Evolutionary conservation across 2,888 invertebrate genomes (phyloP).

Genomic region (Prostheceraeus crozeri): DNA sequence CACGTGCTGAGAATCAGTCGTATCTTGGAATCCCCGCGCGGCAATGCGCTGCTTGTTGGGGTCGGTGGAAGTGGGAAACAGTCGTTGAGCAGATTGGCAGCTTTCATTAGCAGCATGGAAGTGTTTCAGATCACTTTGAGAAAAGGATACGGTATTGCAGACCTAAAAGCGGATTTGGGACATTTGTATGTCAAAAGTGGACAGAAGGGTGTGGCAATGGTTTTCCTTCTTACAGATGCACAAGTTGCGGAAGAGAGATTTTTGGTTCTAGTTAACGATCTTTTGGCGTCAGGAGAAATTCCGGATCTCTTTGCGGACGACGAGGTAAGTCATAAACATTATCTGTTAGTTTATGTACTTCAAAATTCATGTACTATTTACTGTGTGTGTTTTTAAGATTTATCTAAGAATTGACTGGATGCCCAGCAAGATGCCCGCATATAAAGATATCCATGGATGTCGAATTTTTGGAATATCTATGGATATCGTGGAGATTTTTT

Average conservation of each 20-base stretch:
- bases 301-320: slow-evolving; percentile 90
- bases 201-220: slow-evolving; percentile 81
- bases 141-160: slow-evolving; percentile 75
- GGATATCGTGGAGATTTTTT: no score
- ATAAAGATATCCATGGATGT: no score
- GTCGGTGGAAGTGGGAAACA: slow-evolving; percentile 92
- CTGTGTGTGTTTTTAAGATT: no score
- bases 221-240: slow-evolving; percentile 93
- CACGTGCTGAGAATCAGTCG: slow-evolving; percentile 82
- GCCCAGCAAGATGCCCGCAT: no score
- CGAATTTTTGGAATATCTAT: no score
- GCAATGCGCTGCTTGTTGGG: slow-evolving; percentile 84
- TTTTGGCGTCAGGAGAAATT: slow-evolving; percentile 88
- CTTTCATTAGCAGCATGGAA: slow-evolving; percentile 86
- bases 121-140: slow-evolving; percentile 83
- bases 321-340: no score
- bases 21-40: slow-evolving; percentile 84
- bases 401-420: no score
- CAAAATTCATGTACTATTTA: no score
- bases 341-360: no score
- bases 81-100: slow-evolving; percentile 78
- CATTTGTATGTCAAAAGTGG: slow-evolving; percentile 82
- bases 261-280: slow-evolving; percentile 84
- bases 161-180: slow-evolving; percentile 76
- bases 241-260: slow-evolving; percentile 81